These are phyloP conservation scores for Adrianichthys oophorus DNA, from an alignment of 2,797 vertebrate species.

Conservation along the genomic window DNA sequence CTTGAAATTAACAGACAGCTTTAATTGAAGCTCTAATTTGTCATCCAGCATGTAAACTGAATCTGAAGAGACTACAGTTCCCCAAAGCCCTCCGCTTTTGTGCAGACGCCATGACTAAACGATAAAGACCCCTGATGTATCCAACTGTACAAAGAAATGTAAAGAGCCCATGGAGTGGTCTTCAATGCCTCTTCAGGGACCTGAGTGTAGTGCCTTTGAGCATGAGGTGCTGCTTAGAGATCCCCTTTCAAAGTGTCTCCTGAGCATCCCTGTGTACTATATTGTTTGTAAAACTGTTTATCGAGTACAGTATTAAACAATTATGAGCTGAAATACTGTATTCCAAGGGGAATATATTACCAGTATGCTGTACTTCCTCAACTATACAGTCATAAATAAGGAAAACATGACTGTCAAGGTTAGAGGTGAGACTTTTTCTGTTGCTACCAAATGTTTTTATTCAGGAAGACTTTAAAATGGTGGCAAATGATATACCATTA, in stretches of 20 bases:
- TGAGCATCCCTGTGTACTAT: conserved; percentile 42
- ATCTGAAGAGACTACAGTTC: conserved; percentile 19
- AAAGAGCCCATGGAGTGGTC: conserved; percentile 32
- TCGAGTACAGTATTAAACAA: conserved; percentile 48
- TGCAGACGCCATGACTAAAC: conserved; percentile 13
- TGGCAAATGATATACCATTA: too few relatives aligned
- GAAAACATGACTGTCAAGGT: too few relatives aligned
- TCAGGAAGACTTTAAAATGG: too few relatives aligned
- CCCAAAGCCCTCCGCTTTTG: conserved; percentile 9
- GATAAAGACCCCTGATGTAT: conserved; percentile 11
- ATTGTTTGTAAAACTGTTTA: conserved; percentile 42
- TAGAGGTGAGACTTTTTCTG: too few relatives aligned
- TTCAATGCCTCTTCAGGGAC: conserved; percentile 43
- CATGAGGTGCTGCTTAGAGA: conserved; percentile 30
- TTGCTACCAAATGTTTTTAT: too few relatives aligned
- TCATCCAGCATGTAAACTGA: conserved; percentile 21
- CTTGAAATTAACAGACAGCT: conserved; percentile 22
- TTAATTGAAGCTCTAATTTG: conserved; percentile 46
- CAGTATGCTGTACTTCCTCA: too few relatives aligned
- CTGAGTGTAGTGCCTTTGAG: conserved; percentile 37
- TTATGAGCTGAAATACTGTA: conserved; percentile 29
- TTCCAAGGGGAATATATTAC: conserved; percentile 33
- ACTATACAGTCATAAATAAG: too few relatives aligned
- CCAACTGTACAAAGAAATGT: conserved; percentile 47
- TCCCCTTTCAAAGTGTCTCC: conserved; percentile 47